These are phyloP conservation scores for Augochlora pura DNA, from an alignment of 1,140 invertebrate genomes.

Conservation along the genomic window DNA sequence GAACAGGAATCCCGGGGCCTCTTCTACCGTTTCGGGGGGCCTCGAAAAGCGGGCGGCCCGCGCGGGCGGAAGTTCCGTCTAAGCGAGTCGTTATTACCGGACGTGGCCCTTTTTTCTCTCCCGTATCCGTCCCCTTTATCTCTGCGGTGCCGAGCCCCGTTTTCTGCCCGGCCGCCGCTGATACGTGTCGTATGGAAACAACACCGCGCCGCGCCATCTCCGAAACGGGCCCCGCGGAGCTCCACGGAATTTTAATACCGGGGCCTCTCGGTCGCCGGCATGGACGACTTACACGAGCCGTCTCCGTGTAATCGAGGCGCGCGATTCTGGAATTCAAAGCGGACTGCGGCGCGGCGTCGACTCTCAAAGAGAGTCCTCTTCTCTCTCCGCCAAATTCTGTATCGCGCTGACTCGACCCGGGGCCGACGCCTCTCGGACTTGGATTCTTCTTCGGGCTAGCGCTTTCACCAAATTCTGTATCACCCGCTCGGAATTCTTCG, in stretches of 20 bases:
- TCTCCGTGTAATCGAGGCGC: background rate
- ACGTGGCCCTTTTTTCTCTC: conserved; percentile 32
- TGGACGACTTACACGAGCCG: background rate
- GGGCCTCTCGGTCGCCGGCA: background rate
- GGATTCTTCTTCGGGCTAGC: too few relatives aligned
- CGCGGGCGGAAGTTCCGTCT: conserved; percentile 51
- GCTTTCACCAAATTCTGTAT: background rate
- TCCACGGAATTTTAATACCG: conserved; percentile 46
- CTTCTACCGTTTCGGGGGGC: background rate
- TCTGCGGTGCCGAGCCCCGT: background rate
- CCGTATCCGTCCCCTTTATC: conserved; percentile 24
- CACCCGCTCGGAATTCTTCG: background rate
- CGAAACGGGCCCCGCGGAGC: conserved; percentile 2
- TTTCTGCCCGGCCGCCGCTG: background rate
- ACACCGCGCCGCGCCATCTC: conserved; percentile 17
- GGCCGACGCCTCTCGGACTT: too few relatives aligned
- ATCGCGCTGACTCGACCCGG: background rate
- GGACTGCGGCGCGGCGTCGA: background rate
- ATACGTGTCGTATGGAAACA: conserved; percentile 6
- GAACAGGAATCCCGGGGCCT: conserved; percentile 9
- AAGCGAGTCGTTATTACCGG: conserved; percentile 42
- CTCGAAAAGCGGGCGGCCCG: background rate
- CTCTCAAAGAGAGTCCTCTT: too few relatives aligned
- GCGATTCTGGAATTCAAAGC: background rate
- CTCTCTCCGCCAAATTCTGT: background rate